These are phyloP conservation scores for Ptyas mucosa DNA, from an alignment of 2,113 vertebrate genomes.

Conservation along the genomic window DNA sequence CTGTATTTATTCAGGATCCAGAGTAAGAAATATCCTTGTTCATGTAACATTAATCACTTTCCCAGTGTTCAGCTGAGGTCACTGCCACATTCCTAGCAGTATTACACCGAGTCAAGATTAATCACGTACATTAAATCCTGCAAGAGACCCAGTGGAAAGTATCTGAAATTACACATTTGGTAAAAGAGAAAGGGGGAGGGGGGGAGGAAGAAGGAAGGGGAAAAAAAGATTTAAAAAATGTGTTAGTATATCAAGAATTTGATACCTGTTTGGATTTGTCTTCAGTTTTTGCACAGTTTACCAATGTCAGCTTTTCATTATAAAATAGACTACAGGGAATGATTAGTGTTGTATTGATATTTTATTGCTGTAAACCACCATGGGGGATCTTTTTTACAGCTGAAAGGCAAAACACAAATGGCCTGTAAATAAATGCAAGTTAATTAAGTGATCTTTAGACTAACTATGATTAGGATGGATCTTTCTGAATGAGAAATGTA, in stretches of 20 bases:
- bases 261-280: conserved; percentile 29
- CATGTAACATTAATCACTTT: conserved; percentile 79
- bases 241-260: conserved; percentile 51
- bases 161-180: conserved; percentile 72
- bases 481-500: neutral
- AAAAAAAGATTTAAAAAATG: conserved; percentile 55
- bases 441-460: conserved; percentile 23
- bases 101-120: conserved; percentile 78
- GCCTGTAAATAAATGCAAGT: neutral
- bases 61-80: conserved; percentile 76
- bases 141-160: conserved; percentile 69
- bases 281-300: conserved; percentile 12
- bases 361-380: neutral
- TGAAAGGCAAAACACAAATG: neutral
- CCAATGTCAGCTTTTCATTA: neutral
- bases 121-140: conserved; percentile 75
- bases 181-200: conserved; percentile 52
- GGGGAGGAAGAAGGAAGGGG: neutral
- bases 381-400: neutral
- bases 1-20: conserved; percentile 74
- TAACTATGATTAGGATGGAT: neutral
- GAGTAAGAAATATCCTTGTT: conserved; percentile 66
- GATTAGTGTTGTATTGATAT: conserved; percentile 10
- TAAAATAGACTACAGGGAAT: conserved; percentile 3
- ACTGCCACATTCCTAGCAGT: conserved; percentile 76